phyloP scores from a whole-genome alignment of 2,797 vertebrate species.

The Premnoplex brunnescens region DNA sequence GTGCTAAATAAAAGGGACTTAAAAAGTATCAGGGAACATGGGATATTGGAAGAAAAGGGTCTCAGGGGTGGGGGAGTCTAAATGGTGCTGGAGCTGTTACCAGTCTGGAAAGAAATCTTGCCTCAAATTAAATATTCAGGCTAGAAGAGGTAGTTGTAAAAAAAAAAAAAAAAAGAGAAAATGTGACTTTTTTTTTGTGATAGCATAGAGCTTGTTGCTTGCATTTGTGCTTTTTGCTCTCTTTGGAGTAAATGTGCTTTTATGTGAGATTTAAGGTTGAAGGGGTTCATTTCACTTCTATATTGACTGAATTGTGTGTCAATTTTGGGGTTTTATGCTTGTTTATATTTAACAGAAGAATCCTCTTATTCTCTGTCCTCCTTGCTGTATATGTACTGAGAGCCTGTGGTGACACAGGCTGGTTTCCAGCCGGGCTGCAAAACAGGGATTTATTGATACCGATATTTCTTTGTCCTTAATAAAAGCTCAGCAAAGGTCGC shows the following conservation, averaged over 20 bases:
- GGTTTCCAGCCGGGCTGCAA: neutral
- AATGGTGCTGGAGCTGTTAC: neutral
- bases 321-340: neutral
- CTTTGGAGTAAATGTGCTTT: neutral
- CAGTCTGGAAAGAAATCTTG: neutral
- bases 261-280: neutral
- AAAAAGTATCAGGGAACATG: neutral
- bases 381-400: neutral
- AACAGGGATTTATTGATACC: slow-evolving; percentile 20
- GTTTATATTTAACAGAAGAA: neutral
- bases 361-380: neutral
- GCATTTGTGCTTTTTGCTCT: neutral
- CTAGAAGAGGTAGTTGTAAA: neutral
- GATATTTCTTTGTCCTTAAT: slow-evolving; percentile 10
- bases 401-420: neutral
- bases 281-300: neutral
- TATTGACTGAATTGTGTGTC: neutral
- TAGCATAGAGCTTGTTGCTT: neutral
- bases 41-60: neutral
- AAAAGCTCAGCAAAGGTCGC: slow-evolving; percentile 21
- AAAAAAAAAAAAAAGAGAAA: neutral
- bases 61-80: neutral
- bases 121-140: neutral
- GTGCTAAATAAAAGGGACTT: neutral
- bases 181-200: neutral